phyloP scores from a whole-genome alignment of 2,888 invertebrate genomes.

The Cerceris rybyensis region DNA sequence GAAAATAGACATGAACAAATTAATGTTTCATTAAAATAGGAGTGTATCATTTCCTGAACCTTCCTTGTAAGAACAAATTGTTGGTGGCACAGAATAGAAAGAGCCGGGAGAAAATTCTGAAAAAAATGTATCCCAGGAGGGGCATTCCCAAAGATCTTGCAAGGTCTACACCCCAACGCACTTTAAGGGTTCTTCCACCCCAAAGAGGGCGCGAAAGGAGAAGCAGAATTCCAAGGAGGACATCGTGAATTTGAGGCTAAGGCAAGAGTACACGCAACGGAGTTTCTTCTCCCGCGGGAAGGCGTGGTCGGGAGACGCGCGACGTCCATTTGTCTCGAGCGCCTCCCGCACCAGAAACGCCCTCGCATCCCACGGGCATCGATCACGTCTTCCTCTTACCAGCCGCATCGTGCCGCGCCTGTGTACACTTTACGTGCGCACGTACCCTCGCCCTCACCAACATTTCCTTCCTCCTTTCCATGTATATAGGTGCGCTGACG shows the following conservation, averaged over 20 bases:
- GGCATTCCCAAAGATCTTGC: conserved; percentile 14
- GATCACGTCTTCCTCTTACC: conserved; percentile 81
- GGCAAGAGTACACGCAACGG: conserved; percentile 65
- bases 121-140: conserved; percentile 4
- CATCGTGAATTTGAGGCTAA: conserved; percentile 38
- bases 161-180: not conserved
- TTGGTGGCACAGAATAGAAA: not conserved
- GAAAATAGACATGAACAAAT: too few relatives aligned
- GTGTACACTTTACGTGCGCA: conserved; percentile 52
- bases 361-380: conserved; percentile 82
- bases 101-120: not conserved
- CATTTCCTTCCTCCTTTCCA: conserved; percentile 15
- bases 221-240: conserved; percentile 36
- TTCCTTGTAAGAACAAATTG: too few relatives aligned
- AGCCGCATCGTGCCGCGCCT: conserved; percentile 68
- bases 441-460: conserved; percentile 31
- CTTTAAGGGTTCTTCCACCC: conserved; percentile 5
- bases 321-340: conserved; percentile 82
- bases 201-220: conserved; percentile 23
- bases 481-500: conserved; percentile 19
- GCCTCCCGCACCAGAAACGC: conserved; percentile 82
- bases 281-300: conserved; percentile 71
- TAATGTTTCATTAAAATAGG: too few relatives aligned
- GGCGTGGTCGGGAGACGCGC: conserved; percentile 82
- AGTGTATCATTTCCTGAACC: too few relatives aligned